These are phyloP conservation scores for Zaprionus lachaisei DNA, from an alignment of 1,140 invertebrate genomes.

Conservation along the genomic window DNA sequence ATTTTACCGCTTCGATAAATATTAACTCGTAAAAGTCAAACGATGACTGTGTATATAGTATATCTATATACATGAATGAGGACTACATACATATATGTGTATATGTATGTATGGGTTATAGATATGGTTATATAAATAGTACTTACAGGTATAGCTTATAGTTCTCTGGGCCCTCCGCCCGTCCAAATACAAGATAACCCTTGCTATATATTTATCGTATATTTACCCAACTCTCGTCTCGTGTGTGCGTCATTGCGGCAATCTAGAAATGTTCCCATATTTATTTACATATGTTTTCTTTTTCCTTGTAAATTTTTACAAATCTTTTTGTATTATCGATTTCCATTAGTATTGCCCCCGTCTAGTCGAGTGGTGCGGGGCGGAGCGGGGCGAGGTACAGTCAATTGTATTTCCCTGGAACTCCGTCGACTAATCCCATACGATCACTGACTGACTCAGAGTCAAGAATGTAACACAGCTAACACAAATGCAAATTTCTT, in stretches of 20 bases:
- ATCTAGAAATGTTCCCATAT: constrained; percentile 32
- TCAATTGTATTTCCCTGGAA: constrained; percentile 38
- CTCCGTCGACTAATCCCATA: neutral
- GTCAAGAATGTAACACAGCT: constrained; percentile 12
- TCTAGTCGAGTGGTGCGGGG: neutral
- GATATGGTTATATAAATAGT: constrained; percentile 11
- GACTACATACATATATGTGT: neutral
- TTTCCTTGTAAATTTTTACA: constrained; percentile 48
- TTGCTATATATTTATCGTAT: constrained; percentile 3
- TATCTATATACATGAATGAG: constrained; percentile 17
- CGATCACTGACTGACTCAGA: constrained; percentile 26
- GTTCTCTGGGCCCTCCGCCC: neutral
- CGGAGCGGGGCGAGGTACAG: neutral
- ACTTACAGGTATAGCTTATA: neutral
- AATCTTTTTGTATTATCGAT: constrained; percentile 11
- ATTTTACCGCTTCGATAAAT: constrained; percentile 47
- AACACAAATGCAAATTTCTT: constrained; percentile 24
- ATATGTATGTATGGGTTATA: neutral
- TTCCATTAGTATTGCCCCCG: neutral
- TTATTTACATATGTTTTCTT: constrained; percentile 32
- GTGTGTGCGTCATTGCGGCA: constrained; percentile 41
- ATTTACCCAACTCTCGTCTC: neutral
- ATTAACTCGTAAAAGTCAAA: constrained; percentile 46
- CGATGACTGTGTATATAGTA: constrained; percentile 4
- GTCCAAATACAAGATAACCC: neutral